Percentiles rank a stretch among this genome's conserved stretches.
Conservation (phyloP, 2,797 vertebrate species). For the Muscicapa striata region DNA sequence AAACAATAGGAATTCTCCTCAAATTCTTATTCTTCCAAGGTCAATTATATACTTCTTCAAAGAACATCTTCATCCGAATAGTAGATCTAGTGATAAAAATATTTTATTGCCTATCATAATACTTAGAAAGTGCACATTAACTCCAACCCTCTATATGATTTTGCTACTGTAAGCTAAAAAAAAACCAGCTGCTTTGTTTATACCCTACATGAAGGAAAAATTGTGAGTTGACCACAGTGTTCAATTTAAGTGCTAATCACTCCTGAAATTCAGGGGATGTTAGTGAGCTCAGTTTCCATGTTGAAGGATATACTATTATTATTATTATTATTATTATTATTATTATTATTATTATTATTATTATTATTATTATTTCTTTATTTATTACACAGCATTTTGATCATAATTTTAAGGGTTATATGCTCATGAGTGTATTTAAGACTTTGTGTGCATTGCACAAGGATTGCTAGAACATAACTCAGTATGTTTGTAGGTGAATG, state of each 20-base stretch:
- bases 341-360: not conserved
- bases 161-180: not conserved
- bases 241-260: not conserved
- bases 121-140: not conserved
- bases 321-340: not conserved
- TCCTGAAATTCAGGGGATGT: not conserved
- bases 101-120: not conserved
- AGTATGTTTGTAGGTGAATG: not conserved
- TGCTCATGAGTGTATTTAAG: not conserved
- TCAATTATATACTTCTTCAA: not conserved
- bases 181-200: not conserved
- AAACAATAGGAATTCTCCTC: not conserved
- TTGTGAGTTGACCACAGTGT: not conserved
- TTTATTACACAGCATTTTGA: not conserved
- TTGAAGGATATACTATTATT: not conserved
- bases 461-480: not conserved
- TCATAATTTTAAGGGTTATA: not conserved
- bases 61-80: not conserved
- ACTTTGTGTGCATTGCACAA: fast-evolving
- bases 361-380: not conserved
- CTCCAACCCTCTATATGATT: not conserved
- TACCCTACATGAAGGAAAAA: not conserved
- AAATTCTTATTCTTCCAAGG: not conserved
- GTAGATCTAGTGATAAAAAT: not conserved
- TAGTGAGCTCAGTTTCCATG: not conserved